Percentiles rank a stretch among this genome's conserved stretches.
phyloP scores from a whole-genome alignment of 2,888 invertebrate genomes.

The Polylopha cassiicola region DNA sequence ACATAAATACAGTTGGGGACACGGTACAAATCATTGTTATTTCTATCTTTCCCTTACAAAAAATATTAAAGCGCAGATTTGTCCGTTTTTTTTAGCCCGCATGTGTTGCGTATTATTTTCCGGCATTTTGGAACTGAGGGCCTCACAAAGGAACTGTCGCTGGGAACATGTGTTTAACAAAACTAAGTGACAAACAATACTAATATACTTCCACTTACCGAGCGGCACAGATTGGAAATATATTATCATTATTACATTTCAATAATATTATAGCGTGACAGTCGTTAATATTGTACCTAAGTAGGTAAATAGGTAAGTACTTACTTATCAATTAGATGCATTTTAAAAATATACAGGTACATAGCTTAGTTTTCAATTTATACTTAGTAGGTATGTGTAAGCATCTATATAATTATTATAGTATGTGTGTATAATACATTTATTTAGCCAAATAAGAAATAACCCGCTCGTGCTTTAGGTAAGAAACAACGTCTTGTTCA shows the following conservation, averaged over 20 bases:
- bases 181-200: conserved; percentile 47
- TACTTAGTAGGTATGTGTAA: too few relatives aligned
- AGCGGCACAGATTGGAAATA: conserved; percentile 17
- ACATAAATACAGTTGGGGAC: too few relatives aligned
- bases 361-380: too few relatives aligned
- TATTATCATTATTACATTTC: conserved; percentile 16
- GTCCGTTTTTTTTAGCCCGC: conserved; percentile 48
- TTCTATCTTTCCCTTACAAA: conserved; percentile 6
- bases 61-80: conserved; percentile 22
- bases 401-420: too few relatives aligned
- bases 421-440: neutral
- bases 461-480: conserved; percentile 6
- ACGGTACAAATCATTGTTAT: neutral
- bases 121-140: conserved; percentile 37
- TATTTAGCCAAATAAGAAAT: conserved; percentile 9
- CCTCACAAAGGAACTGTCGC: conserved; percentile 41
- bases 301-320: too few relatives aligned
- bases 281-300: too few relatives aligned
- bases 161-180: conserved; percentile 55
- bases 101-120: conserved; percentile 48
- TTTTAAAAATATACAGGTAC: too few relatives aligned
- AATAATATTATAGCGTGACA: conserved; percentile 14
- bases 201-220: conserved; percentile 24
- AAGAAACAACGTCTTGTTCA: conserved; percentile 2
- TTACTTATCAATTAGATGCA: too few relatives aligned